Base-by-base conservation (phyloP, 2,113 vertebrate species). In the Syrrhaptes paradoxus region DNA sequence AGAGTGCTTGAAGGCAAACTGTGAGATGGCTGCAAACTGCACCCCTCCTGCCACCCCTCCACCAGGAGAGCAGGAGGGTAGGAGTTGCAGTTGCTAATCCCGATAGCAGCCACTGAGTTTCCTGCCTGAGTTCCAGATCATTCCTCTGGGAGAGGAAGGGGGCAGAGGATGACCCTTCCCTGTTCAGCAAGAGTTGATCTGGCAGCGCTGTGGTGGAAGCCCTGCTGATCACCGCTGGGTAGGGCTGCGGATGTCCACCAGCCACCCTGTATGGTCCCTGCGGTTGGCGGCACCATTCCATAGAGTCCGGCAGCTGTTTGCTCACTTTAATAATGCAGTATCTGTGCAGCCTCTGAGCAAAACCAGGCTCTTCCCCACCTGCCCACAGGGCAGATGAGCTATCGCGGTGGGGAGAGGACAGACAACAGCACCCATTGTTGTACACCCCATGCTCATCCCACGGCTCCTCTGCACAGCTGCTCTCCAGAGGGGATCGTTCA, bases 351-450 rank as follows among this genome's bases (percentile, higher is more conserved):
- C 32, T 45, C 63, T 45, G 54, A 87, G 66, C 54, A 85, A 62
- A 91, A 62, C 5, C 62, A 26, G 59, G 5, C 54, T 66, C 62
- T 29, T 66, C 15, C 24, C 14, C 52, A 31, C 11, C 45, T 75
- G 51, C n/a, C 38, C n/a, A 13, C 25, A 19, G 36, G 19, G 28
- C 48, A 59, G 38, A 34, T 36, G 41, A 58, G 13, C 57, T 77
- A 3, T 24, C 1, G 0, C 20, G 48, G 26, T 59, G 57, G 29
- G 32, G 14, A 65, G n/a, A 72, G 61, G 38, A 21, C 34, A 57
- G 62, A 48, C 25, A 63, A 26, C 14, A 4, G 12, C 45, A 57
- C 14, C 9, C 17, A 0, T 1, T n/a, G 52, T 3, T 36, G 36
- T 10, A 13, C 21, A 17, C 31, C 22, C 24, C 34, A 0, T 3